Evolutionary conservation across 2,797 vertebrate species (phyloP).

Genomic region (Hylomyscus alleni): DNA sequence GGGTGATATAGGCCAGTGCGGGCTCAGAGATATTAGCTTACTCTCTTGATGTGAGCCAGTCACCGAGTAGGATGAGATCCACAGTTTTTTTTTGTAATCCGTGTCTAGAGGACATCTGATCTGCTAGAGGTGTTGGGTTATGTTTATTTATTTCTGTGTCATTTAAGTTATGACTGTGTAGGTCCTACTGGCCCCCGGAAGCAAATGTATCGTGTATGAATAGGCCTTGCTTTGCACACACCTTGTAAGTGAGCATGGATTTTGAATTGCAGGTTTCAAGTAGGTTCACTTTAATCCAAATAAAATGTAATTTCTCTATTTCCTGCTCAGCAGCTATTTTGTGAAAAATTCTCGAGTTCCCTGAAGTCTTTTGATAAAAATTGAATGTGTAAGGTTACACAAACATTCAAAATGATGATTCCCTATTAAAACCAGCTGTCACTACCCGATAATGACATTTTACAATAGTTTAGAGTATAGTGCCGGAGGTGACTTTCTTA

Average conservation of each 20-base stretch:
- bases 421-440: not conserved
- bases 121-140: not conserved
- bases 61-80: not conserved
- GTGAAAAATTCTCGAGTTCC: not conserved
- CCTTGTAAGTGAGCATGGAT: not conserved
- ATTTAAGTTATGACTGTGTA: conserved; percentile 54
- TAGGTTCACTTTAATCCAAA: conserved; percentile 23
- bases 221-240: not conserved
- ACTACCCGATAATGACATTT: conserved; percentile 40
- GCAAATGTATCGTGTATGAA: not conserved
- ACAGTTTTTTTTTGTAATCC: not conserved
- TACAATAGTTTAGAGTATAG: conserved; percentile 33
- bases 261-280: conserved; percentile 50
- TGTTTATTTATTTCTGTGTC: conserved; percentile 50
- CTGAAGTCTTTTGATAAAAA: conserved; percentile 53
- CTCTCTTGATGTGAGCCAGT: not conserved
- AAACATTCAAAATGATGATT: conserved; percentile 28
- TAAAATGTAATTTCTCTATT: conserved; percentile 22
- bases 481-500: conserved; percentile 32
- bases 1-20: not conserved
- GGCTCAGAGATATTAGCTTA: conserved; percentile 11
- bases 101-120: not conserved
- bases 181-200: conserved; percentile 33
- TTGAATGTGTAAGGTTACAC: not conserved
- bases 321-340: not conserved